Evolutionary conservation across 2,113 vertebrate species (phyloP), one percentile per base, ranked within the genome.

Genomic region (Apodemus speciosus): DNA sequence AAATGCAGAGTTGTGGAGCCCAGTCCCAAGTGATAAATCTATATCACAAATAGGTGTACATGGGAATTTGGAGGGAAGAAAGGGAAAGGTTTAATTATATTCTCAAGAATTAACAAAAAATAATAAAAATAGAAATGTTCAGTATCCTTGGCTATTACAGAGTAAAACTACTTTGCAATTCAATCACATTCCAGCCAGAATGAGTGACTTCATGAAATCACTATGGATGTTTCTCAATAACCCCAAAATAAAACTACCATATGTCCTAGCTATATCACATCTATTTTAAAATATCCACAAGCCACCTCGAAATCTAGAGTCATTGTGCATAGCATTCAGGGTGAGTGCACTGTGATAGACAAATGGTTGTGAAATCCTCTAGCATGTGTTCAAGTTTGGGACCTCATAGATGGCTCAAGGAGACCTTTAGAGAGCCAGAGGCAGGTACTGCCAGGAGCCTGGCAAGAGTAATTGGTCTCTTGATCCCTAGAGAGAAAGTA

Each of bases 401-500:
- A 91, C 73, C 73, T 85, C 81, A 10, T 2, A 43, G 81, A 90
- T 85, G 49, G 85, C 90, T 92, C 88, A 64, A 85, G 90, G 90
- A 90, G 81, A 88, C 85, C 95, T 90, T 94, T 73, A 73, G 62
- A 89, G 51, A 96, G 56, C 88, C 18, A 18, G 56, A 60, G 93
- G 38, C 80, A 88, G 68, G 73, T 88, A n/a, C 92, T 94, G 88
- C 92, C 90, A 94, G 88, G 90, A 96, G 66, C 27, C 92, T 93
- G 62, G 40, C 68, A 88, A 88, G 77, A 97, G 93, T 93, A 93
- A 95, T 92, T 96, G 92, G 81, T 93, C 93, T 97, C 77, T 87
- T 92, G 72, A 91, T 79, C 93, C 90, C 95, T 84, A 27, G 92
- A 91, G 92, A 95, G 77, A 94, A 93, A 95, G 85, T 96, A 95